Evolutionary conservation across 2,888 invertebrate species (phyloP).

Genomic region (Dryomyza anilis): DNA sequence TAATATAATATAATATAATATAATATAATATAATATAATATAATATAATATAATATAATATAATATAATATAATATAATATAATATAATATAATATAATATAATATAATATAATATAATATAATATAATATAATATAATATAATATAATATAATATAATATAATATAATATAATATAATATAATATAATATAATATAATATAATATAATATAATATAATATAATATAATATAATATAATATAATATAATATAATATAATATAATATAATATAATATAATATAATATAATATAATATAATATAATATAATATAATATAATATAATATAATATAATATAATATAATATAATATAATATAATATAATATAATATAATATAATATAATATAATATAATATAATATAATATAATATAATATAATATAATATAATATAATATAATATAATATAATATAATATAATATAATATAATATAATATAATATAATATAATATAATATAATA

Average conservation of each 20-base stretch:
- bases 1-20: not conserved
- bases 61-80: not conserved
- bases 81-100: not conserved
- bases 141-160: not conserved
- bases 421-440: not conserved
- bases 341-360: not conserved
- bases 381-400: not conserved
- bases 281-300: not conserved
- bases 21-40: not conserved
- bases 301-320: not conserved
- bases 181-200: not conserved
- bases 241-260: not conserved
- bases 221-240: not conserved
- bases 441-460: not conserved
- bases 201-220: not conserved
- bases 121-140: not conserved
- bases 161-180: not conserved
- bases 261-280: not conserved
- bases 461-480: not conserved
- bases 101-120: not conserved
- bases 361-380: not conserved
- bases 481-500: not conserved
- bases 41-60: not conserved
- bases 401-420: not conserved
- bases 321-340: not conserved